phyloP scores from a whole-genome alignment of 2,113 vertebrate genomes.

The Mesocricetus auratus region DNA sequence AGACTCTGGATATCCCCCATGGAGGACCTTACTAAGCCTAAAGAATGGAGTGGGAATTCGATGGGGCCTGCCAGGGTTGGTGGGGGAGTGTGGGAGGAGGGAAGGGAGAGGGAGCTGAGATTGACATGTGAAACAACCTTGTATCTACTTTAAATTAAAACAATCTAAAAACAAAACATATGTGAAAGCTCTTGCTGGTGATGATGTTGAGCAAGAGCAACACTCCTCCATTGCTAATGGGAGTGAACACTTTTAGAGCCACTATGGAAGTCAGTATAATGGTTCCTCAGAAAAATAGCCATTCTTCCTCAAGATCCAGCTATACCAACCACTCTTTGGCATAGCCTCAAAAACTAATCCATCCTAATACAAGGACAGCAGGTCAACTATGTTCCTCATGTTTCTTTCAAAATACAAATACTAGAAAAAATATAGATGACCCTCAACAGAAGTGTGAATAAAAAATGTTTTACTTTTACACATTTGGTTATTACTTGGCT shows the following conservation, averaged over 20 bases:
- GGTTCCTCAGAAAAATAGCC: not conserved
- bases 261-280: not conserved
- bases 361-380: not conserved
- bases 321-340: not conserved
- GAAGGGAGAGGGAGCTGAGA: too few species aligned
- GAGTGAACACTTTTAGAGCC: not conserved
- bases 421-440: not conserved
- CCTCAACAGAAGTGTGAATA: not conserved
- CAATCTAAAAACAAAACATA: too few species aligned
- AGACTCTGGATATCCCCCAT: too few species aligned
- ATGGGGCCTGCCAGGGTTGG: too few species aligned
- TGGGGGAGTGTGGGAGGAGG: too few species aligned
- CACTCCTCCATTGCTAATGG: not conserved
- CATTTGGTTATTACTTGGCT: not conserved
- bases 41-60: too few species aligned
- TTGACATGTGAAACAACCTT: too few species aligned
- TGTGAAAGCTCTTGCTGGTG: not conserved
- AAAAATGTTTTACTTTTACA: not conserved
- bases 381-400: not conserved
- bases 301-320: not conserved
- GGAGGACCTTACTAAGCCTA: too few species aligned
- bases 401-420: not conserved
- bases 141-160: too few species aligned
- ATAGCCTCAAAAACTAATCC: not conserved
- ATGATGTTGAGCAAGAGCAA: not conserved